Conservation (phyloP, 2,113 vertebrate genomes). For the Gobius niger region DNA sequence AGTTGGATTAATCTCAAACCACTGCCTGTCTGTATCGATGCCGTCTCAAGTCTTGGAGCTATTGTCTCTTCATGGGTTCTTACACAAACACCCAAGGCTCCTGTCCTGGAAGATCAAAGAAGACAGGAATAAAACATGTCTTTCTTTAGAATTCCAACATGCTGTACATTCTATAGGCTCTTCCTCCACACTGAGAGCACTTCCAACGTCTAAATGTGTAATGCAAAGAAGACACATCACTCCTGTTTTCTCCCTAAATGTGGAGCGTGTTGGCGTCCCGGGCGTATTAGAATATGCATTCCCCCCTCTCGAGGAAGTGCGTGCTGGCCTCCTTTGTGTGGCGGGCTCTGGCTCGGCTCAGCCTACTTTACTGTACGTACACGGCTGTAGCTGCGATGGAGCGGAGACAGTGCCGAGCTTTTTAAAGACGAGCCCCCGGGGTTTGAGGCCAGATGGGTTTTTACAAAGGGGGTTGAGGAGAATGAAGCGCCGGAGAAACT, state of each 20-base stretch:
- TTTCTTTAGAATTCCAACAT: not conserved
- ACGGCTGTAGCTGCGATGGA: conserved; percentile 29
- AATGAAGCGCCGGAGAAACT: conserved; percentile 73
- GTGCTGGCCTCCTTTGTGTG: conserved; percentile 45
- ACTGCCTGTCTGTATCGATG: no score
- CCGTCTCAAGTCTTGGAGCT: no score
- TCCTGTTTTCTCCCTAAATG: not conserved
- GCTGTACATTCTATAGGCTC: not conserved
- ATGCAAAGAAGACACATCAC: not conserved
- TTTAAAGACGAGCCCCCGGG: conserved; percentile 59
- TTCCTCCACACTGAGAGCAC: not conserved
- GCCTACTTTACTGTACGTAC: conserved; percentile 61
- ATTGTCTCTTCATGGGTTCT: not conserved
- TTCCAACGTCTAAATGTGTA: conserved; percentile 1
- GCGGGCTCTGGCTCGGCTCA: conserved; percentile 67
- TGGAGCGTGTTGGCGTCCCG: not conserved
- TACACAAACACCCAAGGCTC: not conserved
- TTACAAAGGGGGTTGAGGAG: conserved; percentile 68
- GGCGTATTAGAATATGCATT: conserved; percentile 4
- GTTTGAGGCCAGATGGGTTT: conserved; percentile 51
- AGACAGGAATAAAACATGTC: not conserved
- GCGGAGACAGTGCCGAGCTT: conserved; percentile 44
- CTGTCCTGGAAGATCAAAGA: not conserved
- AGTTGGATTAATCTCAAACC: no score
- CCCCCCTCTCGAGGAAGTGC: conserved; percentile 12